These are phyloP conservation scores for Drosophila bifasciata DNA, from an alignment of 1,140 invertebrate genomes.

Conservation along the genomic window DNA sequence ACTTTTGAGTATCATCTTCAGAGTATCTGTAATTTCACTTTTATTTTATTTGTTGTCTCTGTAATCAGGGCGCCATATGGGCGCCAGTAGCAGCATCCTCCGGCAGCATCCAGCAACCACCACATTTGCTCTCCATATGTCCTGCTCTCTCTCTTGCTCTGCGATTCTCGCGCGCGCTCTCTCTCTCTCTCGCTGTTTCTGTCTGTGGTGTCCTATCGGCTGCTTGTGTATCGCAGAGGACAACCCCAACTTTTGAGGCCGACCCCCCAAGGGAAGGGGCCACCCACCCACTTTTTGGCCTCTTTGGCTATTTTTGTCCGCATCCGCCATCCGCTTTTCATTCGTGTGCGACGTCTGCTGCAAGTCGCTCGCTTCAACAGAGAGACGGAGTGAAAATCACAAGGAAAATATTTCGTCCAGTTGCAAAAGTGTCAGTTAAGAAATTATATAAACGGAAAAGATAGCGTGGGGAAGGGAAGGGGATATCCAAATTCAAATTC, in stretches of 20 bases:
- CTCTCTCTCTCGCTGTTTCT: conserved; percentile 5
- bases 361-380: conserved; percentile 20
- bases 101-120: neutral
- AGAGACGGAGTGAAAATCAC: too few relatives aligned
- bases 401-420: neutral
- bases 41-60: conserved; percentile 22
- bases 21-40: conserved; percentile 23
- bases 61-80: conserved; percentile 50
- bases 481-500: neutral
- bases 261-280: neutral
- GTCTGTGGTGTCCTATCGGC: conserved; percentile 3
- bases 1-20: neutral
- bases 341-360: conserved; percentile 51
- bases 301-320: conserved; percentile 37
- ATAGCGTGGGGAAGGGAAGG: too few relatives aligned
- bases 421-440: conserved; percentile 12
- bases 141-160: neutral
- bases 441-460: conserved; percentile 16
- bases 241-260: conserved; percentile 1
- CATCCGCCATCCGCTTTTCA: conserved; percentile 50
- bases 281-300: conserved; percentile 34
- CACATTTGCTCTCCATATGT: conserved; percentile 29
- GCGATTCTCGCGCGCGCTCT: conserved; percentile 1
- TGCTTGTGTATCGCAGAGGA: neutral
- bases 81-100: conserved; percentile 23